Conservation (phyloP, 2,888 invertebrate genomes). For the Epirrita christyi region DNA sequence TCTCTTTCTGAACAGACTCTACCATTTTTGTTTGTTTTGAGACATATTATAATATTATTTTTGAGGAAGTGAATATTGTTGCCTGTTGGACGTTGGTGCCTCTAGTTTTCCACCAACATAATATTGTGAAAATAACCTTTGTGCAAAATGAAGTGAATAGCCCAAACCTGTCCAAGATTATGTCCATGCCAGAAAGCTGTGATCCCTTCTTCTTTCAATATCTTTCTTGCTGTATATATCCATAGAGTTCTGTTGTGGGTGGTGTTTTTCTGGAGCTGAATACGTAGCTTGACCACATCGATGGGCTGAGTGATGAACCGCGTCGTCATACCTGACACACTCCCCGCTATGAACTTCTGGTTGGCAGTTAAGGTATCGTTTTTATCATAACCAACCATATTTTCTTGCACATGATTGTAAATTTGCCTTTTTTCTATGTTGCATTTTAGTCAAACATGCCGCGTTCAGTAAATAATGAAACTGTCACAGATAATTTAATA, state of each 20-base stretch:
- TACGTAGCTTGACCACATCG: slow-evolving; percentile 97
- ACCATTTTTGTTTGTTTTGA: too few relatives aligned
- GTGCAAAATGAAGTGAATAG: too few relatives aligned
- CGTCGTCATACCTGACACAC: slow-evolving; percentile 60
- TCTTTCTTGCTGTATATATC: slow-evolving; percentile 88
- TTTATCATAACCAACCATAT: slow-evolving; percentile 66
- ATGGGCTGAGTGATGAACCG: slow-evolving; percentile 88
- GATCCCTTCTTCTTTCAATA: slow-evolving; percentile 92
- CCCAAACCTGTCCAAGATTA: slow-evolving; percentile 91
- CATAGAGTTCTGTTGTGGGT: slow-evolving; percentile 31
- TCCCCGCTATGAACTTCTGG: slow-evolving; percentile 67
- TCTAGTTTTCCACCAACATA: too few relatives aligned
- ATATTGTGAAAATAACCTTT: too few relatives aligned
- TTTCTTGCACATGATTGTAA: slow-evolving; percentile 42
- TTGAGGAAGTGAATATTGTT: too few relatives aligned
- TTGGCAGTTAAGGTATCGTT: slow-evolving; percentile 57
- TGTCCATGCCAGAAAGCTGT: slow-evolving; percentile 98
- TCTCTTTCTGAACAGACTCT: too few relatives aligned
- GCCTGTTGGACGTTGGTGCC: too few relatives aligned
- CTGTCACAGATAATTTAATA: too few relatives aligned
- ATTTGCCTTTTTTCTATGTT: slow-evolving; percentile 9
- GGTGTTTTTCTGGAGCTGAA: slow-evolving; percentile 91
- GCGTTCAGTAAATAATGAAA: too few relatives aligned
- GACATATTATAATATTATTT: too few relatives aligned
- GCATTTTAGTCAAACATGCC: slow-evolving; percentile 16